Conservation (phyloP, 64 coral and sea anemone species). For the Dendronephthya gigantea region DNA sequence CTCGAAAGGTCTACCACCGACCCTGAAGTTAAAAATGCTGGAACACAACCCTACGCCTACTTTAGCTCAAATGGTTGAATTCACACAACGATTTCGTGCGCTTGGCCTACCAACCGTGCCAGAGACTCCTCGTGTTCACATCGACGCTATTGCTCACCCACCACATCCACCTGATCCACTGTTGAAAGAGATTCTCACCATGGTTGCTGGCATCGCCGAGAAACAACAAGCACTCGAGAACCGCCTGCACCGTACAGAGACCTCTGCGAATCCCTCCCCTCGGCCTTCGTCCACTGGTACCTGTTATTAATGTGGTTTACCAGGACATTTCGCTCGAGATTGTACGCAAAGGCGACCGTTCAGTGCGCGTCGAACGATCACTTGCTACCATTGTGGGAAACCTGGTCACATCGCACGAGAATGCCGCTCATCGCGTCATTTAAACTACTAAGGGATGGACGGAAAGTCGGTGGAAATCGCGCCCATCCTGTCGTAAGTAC, state of each 20-base stretch:
- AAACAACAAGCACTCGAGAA: neutral
- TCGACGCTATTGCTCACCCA: neutral
- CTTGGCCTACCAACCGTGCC: neutral
- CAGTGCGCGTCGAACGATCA: neutral
- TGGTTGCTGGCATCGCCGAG: constrained; percentile 1
- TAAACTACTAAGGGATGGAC: constrained; percentile 12
- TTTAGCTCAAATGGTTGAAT: neutral
- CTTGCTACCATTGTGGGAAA: neutral
- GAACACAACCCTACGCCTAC: neutral
- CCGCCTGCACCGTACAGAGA: neutral
- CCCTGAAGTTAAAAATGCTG: neutral
- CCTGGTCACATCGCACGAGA: neutral
- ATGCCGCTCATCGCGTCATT: neutral
- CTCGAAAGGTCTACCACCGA: neutral
- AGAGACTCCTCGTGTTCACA: neutral
- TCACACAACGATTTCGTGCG: neutral
- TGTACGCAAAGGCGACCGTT: neutral
- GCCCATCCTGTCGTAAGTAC: neutral
- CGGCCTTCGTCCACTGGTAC: neutral
- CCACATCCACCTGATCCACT: neutral
- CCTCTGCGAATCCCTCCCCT: neutral
- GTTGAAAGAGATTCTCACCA: neutral
- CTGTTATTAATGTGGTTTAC: neutral
- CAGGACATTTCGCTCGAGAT: neutral
- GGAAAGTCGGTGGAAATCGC: neutral